Evolutionary conservation across 2,888 invertebrate genomes (phyloP), one percentile per base, ranked within the genome.

Genomic region (Danaus chrysippus): DNA sequence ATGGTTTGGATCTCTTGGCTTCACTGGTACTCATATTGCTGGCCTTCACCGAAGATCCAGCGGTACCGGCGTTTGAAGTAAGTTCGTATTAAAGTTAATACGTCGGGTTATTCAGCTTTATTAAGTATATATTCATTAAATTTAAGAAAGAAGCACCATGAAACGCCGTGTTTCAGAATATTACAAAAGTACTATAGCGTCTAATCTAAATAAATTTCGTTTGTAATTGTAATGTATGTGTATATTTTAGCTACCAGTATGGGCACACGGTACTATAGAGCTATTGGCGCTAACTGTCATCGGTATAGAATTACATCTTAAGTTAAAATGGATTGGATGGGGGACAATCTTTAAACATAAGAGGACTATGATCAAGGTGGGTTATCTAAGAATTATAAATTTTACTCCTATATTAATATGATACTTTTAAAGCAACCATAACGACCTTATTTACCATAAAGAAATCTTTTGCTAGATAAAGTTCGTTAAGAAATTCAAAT

Each of bases 321-420:
- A 96, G 79, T 84, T 96, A 52, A 93, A 96, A 75, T 97, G 97
- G 97, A 95, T 96, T 64, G 96, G 97, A 0, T 94, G 94, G 93
- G 92, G 92, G 70, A 95, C 95, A n/a, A 96, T 96, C 75, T 87
- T 96, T 23, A 94, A 93, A 75, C 97, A 97, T 77, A 96, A 95
- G 79, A 91, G 97, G 69, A 97, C 97, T 11, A 94, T 96, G 93
- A 86, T 96, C 13, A 97, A 97, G 93, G 96, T 96, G 86, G 67
- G 42, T 43, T 10, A 10, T 23, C 42, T 42, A 17, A 13, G 34
- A n/a, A 11, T 46, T 17, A 44, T 17, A 55, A 10, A 12, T 46
- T 54, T 34, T 34, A 34, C 8, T 34, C 23, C 23, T 8, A 1
- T 34, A 34, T 34, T 34, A 34, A 1, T 34, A 5, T 34, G 23